Evolutionary conservation across 2,797 vertebrate species (phyloP).

Genomic region (Phataginus tetradactyla): DNA sequence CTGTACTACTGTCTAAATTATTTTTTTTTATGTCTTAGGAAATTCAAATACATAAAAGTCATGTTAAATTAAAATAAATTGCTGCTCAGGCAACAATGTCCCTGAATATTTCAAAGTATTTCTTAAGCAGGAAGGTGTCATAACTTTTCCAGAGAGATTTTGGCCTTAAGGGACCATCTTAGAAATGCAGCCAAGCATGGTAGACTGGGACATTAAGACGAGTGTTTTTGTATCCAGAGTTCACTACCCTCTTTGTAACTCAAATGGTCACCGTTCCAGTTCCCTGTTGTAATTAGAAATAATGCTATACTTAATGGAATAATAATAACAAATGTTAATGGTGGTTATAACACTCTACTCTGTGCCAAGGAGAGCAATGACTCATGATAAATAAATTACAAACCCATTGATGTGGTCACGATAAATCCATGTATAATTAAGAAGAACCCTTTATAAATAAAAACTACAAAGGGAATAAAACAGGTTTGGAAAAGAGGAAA

Average conservation of each 20-base stretch:
- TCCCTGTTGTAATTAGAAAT: slow-evolving; percentile 46
- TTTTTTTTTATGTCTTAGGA: neutral
- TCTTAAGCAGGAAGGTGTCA: neutral
- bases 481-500: slow-evolving; percentile 33
- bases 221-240: neutral
- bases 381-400: slow-evolving; percentile 68
- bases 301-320: slow-evolving; percentile 43
- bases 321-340: slow-evolving; percentile 60
- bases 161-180: neutral
- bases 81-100: neutral
- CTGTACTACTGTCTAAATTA: neutral
- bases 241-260: neutral
- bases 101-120: slow-evolving; percentile 15
- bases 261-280: neutral
- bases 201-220: neutral
- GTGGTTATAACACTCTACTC: slow-evolving; percentile 36
- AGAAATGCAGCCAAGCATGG: neutral
- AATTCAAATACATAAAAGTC: neutral
- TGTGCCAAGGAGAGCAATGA: slow-evolving; percentile 49
- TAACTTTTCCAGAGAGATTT: neutral
- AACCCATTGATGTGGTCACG: slow-evolving; percentile 63
- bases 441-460: slow-evolving; percentile 62
- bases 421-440: slow-evolving; percentile 63
- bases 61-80: neutral
- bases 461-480: slow-evolving; percentile 63